These are phyloP conservation scores for Plagodis pulveraria DNA, from an alignment of 2,888 invertebrate genomes.

Conservation along the genomic window DNA sequence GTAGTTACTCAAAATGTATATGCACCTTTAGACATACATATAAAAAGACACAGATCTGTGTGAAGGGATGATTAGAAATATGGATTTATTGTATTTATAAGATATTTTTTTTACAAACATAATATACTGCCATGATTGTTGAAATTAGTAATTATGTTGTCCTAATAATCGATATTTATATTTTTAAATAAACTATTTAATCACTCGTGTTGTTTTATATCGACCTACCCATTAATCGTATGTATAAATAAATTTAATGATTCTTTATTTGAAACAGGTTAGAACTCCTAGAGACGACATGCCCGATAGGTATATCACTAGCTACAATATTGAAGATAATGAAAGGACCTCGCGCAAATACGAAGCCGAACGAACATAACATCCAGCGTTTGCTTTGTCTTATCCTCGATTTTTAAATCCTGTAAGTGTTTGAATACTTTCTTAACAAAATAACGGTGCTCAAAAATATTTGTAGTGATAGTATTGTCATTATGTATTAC, in stretches of 20 bases:
- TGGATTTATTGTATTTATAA: slow-evolving; percentile 30
- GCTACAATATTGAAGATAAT: too few species aligned
- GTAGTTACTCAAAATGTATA: background rate
- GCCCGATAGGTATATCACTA: too few species aligned
- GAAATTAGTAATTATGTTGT: slow-evolving; percentile 21
- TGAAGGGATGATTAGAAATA: slow-evolving; percentile 27
- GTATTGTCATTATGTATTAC: too few species aligned
- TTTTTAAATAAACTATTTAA: slow-evolving; percentile 54
- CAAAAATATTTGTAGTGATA: too few species aligned
- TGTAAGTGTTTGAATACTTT: too few species aligned
- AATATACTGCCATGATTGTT: slow-evolving; percentile 27
- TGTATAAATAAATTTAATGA: background rate
- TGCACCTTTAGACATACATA: background rate
- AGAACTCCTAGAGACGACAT: background rate
- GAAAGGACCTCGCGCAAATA: too few species aligned
- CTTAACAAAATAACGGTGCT: too few species aligned
- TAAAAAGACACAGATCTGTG: slow-evolving; percentile 12
- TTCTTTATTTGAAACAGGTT: background rate
- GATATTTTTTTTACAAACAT: slow-evolving; percentile 33
- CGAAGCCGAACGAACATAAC: too few species aligned
- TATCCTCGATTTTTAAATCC: too few species aligned
- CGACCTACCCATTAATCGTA: background rate
- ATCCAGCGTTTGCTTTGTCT: too few species aligned
- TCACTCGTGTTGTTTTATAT: slow-evolving; percentile 30
- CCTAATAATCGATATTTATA: slow-evolving; percentile 45